Conservation (phyloP, 2,113 vertebrate species). For the Syngnathus floridae region DNA sequence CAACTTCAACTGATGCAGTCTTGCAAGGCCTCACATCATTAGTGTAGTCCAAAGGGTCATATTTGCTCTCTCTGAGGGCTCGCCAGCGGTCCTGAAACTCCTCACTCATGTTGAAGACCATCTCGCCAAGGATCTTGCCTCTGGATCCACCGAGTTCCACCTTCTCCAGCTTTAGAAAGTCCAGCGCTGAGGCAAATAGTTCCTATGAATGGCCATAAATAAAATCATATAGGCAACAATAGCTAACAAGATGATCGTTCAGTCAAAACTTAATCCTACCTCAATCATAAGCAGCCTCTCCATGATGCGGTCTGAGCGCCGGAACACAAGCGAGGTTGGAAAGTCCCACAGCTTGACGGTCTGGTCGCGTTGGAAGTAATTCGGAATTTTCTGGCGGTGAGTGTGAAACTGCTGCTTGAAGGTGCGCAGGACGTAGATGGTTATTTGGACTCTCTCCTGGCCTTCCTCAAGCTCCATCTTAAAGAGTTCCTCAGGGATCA, state of each 20-base stretch:
- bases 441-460: slow-evolving; percentile 64
- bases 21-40: slow-evolving; percentile 44
- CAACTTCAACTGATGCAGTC: not conserved
- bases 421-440: slow-evolving; percentile 54
- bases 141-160: slow-evolving; percentile 58
- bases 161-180: slow-evolving; percentile 74
- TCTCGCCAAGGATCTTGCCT: slow-evolving; percentile 65
- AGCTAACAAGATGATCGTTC: too few relatives aligned
- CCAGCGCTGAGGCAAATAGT: slow-evolving; percentile 69
- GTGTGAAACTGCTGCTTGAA: slow-evolving; percentile 66
- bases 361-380: slow-evolving; percentile 29
- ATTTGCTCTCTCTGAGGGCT: slow-evolving; percentile 70
- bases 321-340: slow-evolving; percentile 60
- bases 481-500: slow-evolving; percentile 74
- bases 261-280: slow-evolving; percentile 19
- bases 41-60: slow-evolving; percentile 65
- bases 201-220: slow-evolving; percentile 49
- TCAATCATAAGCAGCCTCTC: slow-evolving; percentile 61
- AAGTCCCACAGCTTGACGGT: slow-evolving; percentile 66
- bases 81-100: slow-evolving; percentile 69
- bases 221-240: not conserved
- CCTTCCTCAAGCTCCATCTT: slow-evolving; percentile 74
- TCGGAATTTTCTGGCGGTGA: slow-evolving; percentile 42
- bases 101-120: slow-evolving; percentile 64
- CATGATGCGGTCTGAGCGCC: slow-evolving; percentile 53